Evolutionary conservation across 2,888 invertebrate genomes (phyloP).

Genomic region (Venustoraphidia nigricollis): DNA sequence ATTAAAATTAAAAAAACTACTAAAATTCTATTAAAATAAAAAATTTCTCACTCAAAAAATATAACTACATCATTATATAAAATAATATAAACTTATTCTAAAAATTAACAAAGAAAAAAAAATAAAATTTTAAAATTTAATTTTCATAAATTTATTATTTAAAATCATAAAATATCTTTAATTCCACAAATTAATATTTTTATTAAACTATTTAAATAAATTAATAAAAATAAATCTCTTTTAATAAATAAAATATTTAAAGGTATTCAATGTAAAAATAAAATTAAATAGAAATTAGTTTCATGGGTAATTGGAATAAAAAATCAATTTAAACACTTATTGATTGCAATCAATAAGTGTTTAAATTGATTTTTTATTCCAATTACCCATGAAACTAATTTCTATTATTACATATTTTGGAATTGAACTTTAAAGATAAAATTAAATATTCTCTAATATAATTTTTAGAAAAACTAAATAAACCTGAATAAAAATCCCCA

Average conservation of each 20-base stretch:
- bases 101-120: conserved; percentile 25
- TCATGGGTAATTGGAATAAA: too few species aligned
- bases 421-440: too few species aligned
- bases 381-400: too few species aligned
- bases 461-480: conserved; percentile 33
- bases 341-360: too few species aligned
- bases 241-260: conserved; percentile 45
- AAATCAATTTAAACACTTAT: too few species aligned
- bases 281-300: too few species aligned
- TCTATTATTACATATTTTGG: too few species aligned
- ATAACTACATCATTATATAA: conserved; percentile 28
- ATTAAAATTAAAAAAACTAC: conserved; percentile 40
- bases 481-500: conserved; percentile 34
- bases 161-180: conserved; percentile 39
- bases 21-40: conserved; percentile 31
- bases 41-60: conserved; percentile 39
- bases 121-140: conserved; percentile 33
- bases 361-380: too few species aligned
- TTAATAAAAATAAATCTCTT: conserved; percentile 32
- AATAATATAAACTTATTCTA: conserved; percentile 29
- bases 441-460: conserved; percentile 39
- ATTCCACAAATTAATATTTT: conserved; percentile 51
- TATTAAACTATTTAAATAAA: conserved; percentile 48
- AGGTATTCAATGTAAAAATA: conserved; percentile 45
- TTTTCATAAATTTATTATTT: conserved; percentile 30